These are phyloP conservation scores for Notolabrus celidotus DNA, from an alignment of 2,797 vertebrate species.

Conservation along the genomic window DNA sequence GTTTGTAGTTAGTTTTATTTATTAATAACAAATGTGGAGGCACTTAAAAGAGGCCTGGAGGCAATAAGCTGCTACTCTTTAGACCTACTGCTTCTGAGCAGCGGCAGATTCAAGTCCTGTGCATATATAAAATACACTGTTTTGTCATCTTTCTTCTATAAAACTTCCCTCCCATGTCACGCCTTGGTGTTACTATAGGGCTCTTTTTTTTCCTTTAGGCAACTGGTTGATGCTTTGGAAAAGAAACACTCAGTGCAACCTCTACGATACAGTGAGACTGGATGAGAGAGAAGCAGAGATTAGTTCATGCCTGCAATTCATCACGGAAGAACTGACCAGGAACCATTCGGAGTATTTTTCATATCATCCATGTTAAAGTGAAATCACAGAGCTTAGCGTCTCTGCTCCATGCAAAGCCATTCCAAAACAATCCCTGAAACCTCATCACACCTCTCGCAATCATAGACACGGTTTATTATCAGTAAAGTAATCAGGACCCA, in stretches of 20 bases:
- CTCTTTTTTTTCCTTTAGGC: neutral
- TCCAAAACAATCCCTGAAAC: conserved; percentile 44
- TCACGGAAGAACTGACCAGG: conserved; percentile 83
- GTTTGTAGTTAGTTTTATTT: neutral
- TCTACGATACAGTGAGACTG: conserved; percentile 59
- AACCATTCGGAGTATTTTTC: conserved; percentile 49
- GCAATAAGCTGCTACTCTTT: too few species aligned
- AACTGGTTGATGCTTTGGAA: conserved; percentile 44
- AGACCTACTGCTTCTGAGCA: too few species aligned
- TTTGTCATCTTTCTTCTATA: too few species aligned
- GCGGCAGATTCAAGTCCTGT: too few species aligned
- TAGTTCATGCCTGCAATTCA: conserved; percentile 95
- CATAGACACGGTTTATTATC: neutral
- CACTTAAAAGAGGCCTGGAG: too few species aligned
- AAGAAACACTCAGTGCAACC: conserved; percentile 62
- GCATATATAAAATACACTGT: too few species aligned
- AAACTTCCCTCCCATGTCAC: neutral
- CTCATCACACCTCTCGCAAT: conserved; percentile 1
- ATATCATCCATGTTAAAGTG: conserved; percentile 52
- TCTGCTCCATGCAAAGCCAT: conserved; percentile 72
- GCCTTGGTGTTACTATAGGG: too few species aligned
- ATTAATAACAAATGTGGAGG: too few species aligned
- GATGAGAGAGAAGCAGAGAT: conserved; percentile 84
- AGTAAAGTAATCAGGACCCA: neutral
- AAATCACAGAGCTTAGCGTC: conserved; percentile 62